These are phyloP conservation scores for Cacatua alba DNA, from an alignment of 2,113 vertebrate genomes.

Conservation along the genomic window DNA sequence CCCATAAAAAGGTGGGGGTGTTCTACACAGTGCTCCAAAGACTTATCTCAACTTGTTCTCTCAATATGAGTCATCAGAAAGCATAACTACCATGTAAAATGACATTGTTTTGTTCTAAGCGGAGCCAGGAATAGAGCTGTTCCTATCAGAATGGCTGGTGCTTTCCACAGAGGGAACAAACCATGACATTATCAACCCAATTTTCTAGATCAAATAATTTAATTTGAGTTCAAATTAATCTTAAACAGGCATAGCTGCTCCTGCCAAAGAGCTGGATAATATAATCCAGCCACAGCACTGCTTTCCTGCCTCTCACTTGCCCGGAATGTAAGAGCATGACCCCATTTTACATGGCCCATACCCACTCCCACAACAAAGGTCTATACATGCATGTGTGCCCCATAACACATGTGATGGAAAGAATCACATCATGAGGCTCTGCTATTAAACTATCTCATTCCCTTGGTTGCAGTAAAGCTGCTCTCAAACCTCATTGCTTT, in stretches of 20 bases:
- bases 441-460: neutral
- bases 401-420: neutral
- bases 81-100: neutral
- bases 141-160: neutral
- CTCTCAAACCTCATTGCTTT: neutral
- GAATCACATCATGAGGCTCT: neutral
- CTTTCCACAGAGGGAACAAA: neutral
- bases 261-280: neutral
- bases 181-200: neutral
- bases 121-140: neutral
- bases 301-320: neutral
- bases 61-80: neutral
- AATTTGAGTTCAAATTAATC: neutral
- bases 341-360: neutral
- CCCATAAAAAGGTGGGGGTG: neutral
- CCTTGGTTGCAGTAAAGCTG: neutral
- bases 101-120: neutral
- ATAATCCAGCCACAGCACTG: accelerated
- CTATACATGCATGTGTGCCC: neutral
- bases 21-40: neutral
- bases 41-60: neutral
- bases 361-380: neutral
- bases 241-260: neutral
- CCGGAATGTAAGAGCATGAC: neutral
- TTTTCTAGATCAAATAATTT: neutral